These are phyloP conservation scores for Dynastes maya DNA, from an alignment of 2,888 invertebrate genomes.

Conservation along the genomic window DNA sequence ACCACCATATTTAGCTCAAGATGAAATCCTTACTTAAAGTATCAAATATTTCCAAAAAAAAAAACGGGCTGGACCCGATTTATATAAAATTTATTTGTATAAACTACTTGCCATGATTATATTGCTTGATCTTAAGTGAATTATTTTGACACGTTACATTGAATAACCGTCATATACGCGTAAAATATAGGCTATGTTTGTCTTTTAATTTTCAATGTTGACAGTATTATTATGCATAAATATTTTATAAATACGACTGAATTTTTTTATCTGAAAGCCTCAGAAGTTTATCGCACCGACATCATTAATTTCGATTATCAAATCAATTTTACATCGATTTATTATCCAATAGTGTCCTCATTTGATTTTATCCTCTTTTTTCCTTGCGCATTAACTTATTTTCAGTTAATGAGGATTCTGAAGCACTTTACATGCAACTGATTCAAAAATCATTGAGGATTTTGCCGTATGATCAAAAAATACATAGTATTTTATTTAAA, in stretches of 20 bases:
- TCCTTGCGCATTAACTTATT: neutral
- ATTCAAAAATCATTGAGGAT: no score
- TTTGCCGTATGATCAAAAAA: no score
- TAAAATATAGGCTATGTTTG: slow-evolving; percentile 39
- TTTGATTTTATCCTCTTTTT: neutral
- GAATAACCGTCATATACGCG: slow-evolving; percentile 5
- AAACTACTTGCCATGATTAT: slow-evolving; percentile 22
- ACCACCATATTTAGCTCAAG: slow-evolving; percentile 8
- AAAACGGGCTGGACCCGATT: slow-evolving; percentile 17
- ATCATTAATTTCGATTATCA: slow-evolving; percentile 28
- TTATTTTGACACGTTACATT: neutral
- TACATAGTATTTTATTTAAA: no score
- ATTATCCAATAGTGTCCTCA: neutral
- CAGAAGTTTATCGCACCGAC: neutral
- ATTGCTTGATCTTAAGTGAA: slow-evolving; percentile 18
- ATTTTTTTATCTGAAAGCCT: slow-evolving; percentile 35
- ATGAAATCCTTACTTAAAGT: neutral
- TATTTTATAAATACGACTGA: slow-evolving; percentile 42
- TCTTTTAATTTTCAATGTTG: slow-evolving; percentile 36
- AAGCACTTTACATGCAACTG: no score
- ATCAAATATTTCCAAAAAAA: neutral
- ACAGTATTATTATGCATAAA: slow-evolving; percentile 47
- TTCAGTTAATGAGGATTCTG: no score
- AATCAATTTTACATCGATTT: neutral
- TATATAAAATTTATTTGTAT: neutral